Percentiles rank a stretch among this genome's conserved stretches.
Evolutionary conservation across 2,797 vertebrate species (phyloP).

Genomic region (Gouania willdenowi): DNA sequence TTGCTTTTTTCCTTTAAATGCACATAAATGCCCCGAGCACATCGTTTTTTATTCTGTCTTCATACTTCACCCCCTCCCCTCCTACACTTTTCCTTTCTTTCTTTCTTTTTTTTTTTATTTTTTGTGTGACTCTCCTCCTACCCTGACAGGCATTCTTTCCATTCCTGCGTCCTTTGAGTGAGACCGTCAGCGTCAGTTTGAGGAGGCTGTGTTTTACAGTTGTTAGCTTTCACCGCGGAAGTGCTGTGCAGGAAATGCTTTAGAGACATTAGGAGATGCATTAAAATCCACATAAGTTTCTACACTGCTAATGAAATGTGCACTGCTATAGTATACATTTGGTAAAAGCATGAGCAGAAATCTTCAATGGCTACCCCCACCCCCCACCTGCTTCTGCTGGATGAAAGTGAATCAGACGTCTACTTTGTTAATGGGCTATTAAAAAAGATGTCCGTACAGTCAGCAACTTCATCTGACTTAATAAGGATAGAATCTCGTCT

Average conservation of each 20-base stretch:
- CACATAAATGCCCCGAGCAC: slow-evolving; percentile 65
- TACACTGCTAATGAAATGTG: slow-evolving; percentile 43
- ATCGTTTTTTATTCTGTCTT: slow-evolving; percentile 59
- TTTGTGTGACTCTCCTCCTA: slow-evolving; percentile 38
- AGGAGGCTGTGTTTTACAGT: slow-evolving; percentile 21
- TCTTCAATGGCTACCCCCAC: slow-evolving; percentile 39
- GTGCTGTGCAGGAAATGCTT: slow-evolving; percentile 26
- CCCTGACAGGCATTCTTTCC: slow-evolving; percentile 49
- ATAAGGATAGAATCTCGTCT: slow-evolving; percentile 21
- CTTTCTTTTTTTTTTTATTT: no score
- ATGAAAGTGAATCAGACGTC: slow-evolving; percentile 59
- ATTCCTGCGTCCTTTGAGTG: slow-evolving; percentile 22
- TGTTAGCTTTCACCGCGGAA: slow-evolving; percentile 17
- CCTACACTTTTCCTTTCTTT: slow-evolving; percentile 34
- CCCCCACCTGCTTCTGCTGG: slow-evolving; percentile 50
- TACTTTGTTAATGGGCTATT: slow-evolving; percentile 47
- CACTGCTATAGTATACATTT: slow-evolving; percentile 30
- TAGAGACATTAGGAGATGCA: slow-evolving; percentile 26
- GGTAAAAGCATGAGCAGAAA: slow-evolving; percentile 29
- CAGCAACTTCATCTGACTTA: slow-evolving; percentile 48
- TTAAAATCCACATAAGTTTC: slow-evolving; percentile 33
- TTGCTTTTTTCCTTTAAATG: slow-evolving; percentile 67
- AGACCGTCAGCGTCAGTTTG: slow-evolving; percentile 25
- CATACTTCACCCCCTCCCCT: slow-evolving; percentile 46
- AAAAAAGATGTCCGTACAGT: slow-evolving; percentile 42